Percentiles rank a stretch among this genome's conserved stretches.
Evolutionary conservation across 2,888 invertebrate genomes (phyloP).

Genomic region (Helleia helle): DNA sequence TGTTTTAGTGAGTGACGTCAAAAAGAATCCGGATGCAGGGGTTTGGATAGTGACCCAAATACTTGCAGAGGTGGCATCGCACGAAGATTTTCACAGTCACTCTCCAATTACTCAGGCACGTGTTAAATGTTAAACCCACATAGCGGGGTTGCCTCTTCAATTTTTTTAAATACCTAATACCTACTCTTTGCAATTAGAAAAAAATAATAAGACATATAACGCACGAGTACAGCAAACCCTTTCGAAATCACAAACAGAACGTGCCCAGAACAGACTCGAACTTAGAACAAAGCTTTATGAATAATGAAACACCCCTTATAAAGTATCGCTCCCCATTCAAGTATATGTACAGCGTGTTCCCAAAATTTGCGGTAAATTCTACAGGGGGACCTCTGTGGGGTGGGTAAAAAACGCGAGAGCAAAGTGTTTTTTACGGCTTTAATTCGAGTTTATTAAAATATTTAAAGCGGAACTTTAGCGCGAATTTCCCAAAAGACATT

Average conservation of each 20-base stretch:
- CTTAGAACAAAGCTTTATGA: slow-evolving; percentile 65
- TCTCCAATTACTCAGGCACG: too few relatives aligned
- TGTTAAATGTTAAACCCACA: too few relatives aligned
- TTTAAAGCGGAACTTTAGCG: slow-evolving; percentile 66
- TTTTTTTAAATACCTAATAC: not conserved
- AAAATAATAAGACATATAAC: slow-evolving; percentile 7
- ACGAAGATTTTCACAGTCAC: too few relatives aligned
- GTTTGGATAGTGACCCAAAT: too few relatives aligned
- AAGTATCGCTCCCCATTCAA: slow-evolving; percentile 30
- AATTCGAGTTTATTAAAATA: slow-evolving; percentile 73
- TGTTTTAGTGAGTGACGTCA: too few relatives aligned
- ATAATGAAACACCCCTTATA: slow-evolving; percentile 63
- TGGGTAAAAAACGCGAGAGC: slow-evolving; percentile 52
- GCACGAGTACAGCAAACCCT: slow-evolving; percentile 18
- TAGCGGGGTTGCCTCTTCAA: too few relatives aligned
- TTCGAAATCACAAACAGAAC: slow-evolving; percentile 50
- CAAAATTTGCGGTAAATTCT: slow-evolving; percentile 33
- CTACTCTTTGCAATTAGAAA: too few relatives aligned
- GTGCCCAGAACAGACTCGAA: slow-evolving; percentile 46
- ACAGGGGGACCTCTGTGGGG: slow-evolving; percentile 30
- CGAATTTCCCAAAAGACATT: slow-evolving; percentile 68
- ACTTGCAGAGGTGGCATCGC: too few relatives aligned
- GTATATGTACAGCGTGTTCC: slow-evolving; percentile 24
- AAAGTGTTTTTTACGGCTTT: slow-evolving; percentile 71
- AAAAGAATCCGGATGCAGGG: too few relatives aligned